These are phyloP conservation scores for Emydura subglobosa DNA, from an alignment of 2,113 vertebrate species.

Conservation along the genomic window DNA sequence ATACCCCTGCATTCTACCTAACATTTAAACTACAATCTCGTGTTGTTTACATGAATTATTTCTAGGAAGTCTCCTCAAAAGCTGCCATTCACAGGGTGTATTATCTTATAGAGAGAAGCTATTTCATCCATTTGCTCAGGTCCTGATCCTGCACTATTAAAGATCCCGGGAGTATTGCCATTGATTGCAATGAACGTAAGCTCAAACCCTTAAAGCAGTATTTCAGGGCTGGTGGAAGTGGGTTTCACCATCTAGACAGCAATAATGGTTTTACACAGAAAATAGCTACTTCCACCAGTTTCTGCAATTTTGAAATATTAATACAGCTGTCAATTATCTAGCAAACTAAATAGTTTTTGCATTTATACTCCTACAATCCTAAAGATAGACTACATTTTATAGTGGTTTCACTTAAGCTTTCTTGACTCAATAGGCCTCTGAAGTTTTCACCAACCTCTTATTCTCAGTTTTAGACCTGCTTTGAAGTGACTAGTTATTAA, in stretches of 20 bases:
- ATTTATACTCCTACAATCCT: neutral
- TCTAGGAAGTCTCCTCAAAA: neutral
- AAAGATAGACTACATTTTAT: neutral
- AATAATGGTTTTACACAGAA: neutral
- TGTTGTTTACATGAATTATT: neutral
- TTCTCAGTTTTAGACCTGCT: neutral
- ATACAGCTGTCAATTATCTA: neutral
- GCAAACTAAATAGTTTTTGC: neutral
- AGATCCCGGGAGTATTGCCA: neutral
- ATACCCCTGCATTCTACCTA: neutral
- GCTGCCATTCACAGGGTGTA: rapidly evolving
- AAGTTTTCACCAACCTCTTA: neutral
- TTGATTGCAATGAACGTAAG: neutral
- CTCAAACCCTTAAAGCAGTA: neutral
- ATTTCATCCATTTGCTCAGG: neutral
- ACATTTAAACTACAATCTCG: neutral
- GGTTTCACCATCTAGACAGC: constrained; percentile 1
- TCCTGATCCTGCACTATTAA: neutral
- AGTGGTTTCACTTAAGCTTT: neutral
- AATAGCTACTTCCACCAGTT: constrained; percentile 32
- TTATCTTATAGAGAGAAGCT: neutral
- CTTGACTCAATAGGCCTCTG: neutral
- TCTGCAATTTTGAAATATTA: constrained; percentile 31
- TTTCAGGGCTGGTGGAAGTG: neutral
- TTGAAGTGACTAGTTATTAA: neutral